Percentiles rank a stretch among this genome's conserved stretches.
Evolutionary conservation across 2,113 vertebrate species (phyloP).

Genomic region (Aegithalos caudatus): DNA sequence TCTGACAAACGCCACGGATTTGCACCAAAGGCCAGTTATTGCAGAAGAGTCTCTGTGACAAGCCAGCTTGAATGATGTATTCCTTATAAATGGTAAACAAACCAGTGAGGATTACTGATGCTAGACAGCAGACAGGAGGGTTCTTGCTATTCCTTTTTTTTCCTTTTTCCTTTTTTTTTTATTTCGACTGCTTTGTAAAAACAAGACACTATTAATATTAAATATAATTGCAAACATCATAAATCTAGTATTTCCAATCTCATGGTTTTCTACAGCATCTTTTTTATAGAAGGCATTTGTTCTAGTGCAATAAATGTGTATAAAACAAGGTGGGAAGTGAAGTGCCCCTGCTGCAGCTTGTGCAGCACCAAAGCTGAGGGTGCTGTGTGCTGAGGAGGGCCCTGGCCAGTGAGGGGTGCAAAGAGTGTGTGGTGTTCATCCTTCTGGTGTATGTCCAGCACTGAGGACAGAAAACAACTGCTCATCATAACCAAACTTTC

Average conservation of each 20-base stretch:
- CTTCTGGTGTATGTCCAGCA: neutral
- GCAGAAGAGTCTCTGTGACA: constrained; percentile 61
- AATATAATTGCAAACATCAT: constrained; percentile 38
- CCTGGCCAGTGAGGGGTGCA: neutral
- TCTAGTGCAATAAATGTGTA: neutral
- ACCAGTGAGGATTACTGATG: constrained; percentile 86
- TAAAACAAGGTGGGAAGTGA: neutral
- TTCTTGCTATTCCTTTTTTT: constrained; percentile 59
- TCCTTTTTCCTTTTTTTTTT: neutral
- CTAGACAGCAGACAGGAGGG: constrained; percentile 65
- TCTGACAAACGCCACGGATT: neutral
- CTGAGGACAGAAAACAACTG: neutral
- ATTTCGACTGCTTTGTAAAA: constrained; percentile 64
- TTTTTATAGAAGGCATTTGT: neutral
- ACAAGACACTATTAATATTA: constrained; percentile 57
- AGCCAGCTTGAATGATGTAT: constrained; percentile 84
- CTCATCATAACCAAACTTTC: neutral
- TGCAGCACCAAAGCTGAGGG: neutral
- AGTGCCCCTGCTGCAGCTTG: neutral
- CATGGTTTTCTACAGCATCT: constrained; percentile 20
- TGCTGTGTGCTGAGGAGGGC: neutral
- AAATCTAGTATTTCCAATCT: neutral
- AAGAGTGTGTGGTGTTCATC: neutral
- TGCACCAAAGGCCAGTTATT: neutral
- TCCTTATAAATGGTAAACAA: constrained; percentile 83